A percentile compares a stretch with the other conserved stretches of the same genome.
These are phyloP conservation scores for Palythoa caribaeorum DNA, from an alignment of 92 coral and sea anemone species.

Conservation along the genomic window DNA sequence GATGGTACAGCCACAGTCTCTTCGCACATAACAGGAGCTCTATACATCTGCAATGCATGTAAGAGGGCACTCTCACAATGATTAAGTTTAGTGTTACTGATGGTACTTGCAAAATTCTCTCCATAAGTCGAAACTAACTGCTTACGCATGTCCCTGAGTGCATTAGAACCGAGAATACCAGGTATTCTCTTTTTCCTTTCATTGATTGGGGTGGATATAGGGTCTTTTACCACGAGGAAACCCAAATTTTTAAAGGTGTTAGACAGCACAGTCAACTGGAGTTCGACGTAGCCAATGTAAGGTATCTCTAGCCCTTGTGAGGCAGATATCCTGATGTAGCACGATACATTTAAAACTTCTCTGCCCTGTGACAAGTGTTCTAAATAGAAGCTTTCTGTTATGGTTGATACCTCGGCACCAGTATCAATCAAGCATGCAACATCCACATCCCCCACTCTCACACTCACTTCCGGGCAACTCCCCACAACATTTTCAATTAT, in stretches of 20 bases:
- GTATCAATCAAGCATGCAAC: constrained; percentile 70
- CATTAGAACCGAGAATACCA: constrained; percentile 67
- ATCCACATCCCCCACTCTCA: constrained; percentile 59
- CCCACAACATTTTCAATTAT: constrained; percentile 63
- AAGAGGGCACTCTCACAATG: constrained; percentile 46
- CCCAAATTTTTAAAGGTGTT: constrained; percentile 41
- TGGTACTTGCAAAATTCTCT: constrained; percentile 48
- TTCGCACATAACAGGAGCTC: constrained; percentile 14
- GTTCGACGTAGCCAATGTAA: constrained; percentile 69
- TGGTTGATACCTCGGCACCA: constrained; percentile 73
- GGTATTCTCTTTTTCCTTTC: constrained; percentile 54
- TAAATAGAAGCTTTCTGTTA: constrained; percentile 64
- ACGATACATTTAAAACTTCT: constrained; percentile 64
- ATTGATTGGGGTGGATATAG: constrained; percentile 53
- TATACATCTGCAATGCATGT: constrained; percentile 66
- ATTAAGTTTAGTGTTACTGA: constrained; percentile 12
- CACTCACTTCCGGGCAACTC: constrained; percentile 63
- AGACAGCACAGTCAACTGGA: constrained; percentile 64
- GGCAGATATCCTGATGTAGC: constrained; percentile 68
- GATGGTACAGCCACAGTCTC: constrained; percentile 52
- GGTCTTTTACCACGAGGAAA: constrained; percentile 60
- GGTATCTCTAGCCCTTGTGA: constrained; percentile 73
- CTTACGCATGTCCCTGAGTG: constrained; percentile 54
- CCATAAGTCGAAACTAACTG: constrained; percentile 52
- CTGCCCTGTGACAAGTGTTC: constrained; percentile 49